Conservation (phyloP, 2,113 vertebrate genomes). For the Tor tambroides region DNA sequence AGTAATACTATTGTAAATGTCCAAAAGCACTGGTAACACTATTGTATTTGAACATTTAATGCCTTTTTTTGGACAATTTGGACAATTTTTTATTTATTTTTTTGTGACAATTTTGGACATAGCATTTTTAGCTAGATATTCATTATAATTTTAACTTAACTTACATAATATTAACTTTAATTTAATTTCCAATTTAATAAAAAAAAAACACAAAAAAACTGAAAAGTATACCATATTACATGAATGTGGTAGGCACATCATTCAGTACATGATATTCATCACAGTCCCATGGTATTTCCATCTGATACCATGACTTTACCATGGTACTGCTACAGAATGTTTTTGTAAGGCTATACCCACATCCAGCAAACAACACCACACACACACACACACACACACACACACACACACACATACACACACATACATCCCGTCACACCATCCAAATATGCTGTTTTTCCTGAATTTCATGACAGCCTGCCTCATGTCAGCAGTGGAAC, state of each 20-base stretch:
- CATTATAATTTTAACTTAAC: not conserved
- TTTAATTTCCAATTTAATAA: not conserved
- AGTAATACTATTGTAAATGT: not conserved
- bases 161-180: not conserved
- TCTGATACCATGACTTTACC: not conserved
- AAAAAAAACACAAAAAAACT: not conserved
- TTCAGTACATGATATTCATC: not conserved
- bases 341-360: not conserved
- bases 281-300: not conserved
- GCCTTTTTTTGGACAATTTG: not conserved
- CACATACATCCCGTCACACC: not conserved
- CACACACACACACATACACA: not conserved
- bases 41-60: not conserved
- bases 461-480: slow-evolving; percentile 66
- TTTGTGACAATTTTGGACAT: not conserved
- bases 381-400: not conserved
- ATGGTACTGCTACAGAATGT: not conserved
- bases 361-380: not conserved
- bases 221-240: not conserved
- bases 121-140: not conserved
- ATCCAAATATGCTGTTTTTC: slow-evolving; percentile 18
- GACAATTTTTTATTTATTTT: not conserved
- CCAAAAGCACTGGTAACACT: not conserved
- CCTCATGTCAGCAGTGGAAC: slow-evolving; percentile 75
- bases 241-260: not conserved